phyloP scores from a whole-genome alignment of 2,113 vertebrate genomes.

The Columba livia region DNA sequence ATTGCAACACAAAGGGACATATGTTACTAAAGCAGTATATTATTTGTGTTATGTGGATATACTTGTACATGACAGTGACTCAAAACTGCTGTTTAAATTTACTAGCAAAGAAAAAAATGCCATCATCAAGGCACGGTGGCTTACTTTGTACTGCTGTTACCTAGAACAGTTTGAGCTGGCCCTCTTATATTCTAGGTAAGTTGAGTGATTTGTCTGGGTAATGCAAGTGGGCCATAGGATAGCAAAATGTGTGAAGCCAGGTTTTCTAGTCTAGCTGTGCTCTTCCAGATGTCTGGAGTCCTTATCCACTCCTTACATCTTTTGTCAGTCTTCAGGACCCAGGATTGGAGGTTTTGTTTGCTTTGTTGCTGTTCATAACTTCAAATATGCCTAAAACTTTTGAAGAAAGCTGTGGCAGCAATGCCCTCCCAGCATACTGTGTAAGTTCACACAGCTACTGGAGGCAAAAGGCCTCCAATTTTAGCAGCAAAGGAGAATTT shows the following conservation, averaged over 20 bases:
- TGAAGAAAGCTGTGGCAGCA: background rate
- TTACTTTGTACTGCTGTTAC: background rate
- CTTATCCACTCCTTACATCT: background rate
- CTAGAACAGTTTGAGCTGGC: background rate
- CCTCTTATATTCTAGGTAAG: background rate
- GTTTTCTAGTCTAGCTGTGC: background rate
- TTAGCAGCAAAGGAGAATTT: background rate
- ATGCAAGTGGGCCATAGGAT: background rate
- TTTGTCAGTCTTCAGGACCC: background rate
- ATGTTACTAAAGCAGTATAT: background rate
- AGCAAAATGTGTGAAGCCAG: background rate
- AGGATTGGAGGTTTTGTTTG: background rate
- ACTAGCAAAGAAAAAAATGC: background rate
- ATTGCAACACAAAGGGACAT: slow-evolving; percentile 25
- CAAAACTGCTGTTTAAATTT: background rate
- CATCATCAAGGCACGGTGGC: background rate
- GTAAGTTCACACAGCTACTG: background rate
- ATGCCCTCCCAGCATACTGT: background rate
- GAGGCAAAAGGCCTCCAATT: background rate
- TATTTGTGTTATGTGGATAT: background rate
- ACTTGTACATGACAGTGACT: background rate
- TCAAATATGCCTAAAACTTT: background rate
- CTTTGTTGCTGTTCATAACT: background rate
- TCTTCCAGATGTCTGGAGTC: background rate
- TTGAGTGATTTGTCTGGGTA: background rate